Percentiles rank a stretch among this genome's conserved stretches.
phyloP scores from a whole-genome alignment of 2,113 vertebrate species.

The Felis catus region DNA sequence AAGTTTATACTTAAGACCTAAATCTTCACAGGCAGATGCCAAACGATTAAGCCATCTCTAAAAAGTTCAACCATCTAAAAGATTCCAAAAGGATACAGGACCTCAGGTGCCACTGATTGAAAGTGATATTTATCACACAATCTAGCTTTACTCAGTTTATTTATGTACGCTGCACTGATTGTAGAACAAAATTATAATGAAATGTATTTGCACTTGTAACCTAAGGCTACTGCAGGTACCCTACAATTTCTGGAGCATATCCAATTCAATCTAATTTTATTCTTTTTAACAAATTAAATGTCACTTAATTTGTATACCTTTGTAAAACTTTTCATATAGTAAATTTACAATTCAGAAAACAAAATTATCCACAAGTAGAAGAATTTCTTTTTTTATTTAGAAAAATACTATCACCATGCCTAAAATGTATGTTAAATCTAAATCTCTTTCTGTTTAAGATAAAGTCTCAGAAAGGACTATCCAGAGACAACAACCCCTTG shows the following conservation, averaged over 20 bases:
- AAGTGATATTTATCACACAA: background rate
- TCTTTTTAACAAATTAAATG: slow-evolving; percentile 68
- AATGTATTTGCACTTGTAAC: slow-evolving; percentile 69
- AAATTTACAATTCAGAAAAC: slow-evolving; percentile 43
- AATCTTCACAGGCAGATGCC: slow-evolving; percentile 30
- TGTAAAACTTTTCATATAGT: slow-evolving; percentile 49
- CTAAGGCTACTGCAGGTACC: slow-evolving; percentile 50
- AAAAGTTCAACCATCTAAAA: slow-evolving; percentile 25
- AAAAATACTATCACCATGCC: background rate
- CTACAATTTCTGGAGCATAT: slow-evolving; percentile 52
- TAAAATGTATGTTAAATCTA: slow-evolving; percentile 8
- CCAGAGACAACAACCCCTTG: background rate
- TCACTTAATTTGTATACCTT: slow-evolving; percentile 64
- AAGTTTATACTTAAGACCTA: slow-evolving; percentile 20
- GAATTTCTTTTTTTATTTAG: background rate
- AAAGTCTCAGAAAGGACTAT: background rate
- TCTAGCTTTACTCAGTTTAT: slow-evolving; percentile 12
- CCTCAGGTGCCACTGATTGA: background rate
- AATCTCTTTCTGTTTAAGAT: background rate
- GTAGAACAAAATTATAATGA: slow-evolving; percentile 63
- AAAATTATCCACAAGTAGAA: slow-evolving; percentile 10
- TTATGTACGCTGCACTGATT: slow-evolving; percentile 17
- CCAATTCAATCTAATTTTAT: slow-evolving; percentile 63
- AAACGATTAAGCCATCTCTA: slow-evolving; percentile 8
- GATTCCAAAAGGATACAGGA: slow-evolving; percentile 1